A percentile compares a stretch with the other conserved stretches of the same genome.
phyloP scores from a whole-genome alignment of 2,113 vertebrate genomes.

The Acanthisitta chloris region DNA sequence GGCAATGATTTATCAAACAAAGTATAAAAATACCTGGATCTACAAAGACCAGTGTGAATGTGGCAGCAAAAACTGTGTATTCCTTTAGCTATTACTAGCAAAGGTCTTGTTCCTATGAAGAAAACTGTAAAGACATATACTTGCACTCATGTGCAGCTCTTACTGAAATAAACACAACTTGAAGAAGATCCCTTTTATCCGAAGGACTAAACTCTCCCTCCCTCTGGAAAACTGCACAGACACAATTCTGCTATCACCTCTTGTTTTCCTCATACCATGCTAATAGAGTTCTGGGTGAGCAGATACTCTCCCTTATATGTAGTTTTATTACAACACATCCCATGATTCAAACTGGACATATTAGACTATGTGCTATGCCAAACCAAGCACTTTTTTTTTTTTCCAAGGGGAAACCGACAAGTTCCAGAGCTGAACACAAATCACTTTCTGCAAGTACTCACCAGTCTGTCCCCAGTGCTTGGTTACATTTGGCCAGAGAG shows the following conservation, averaged over 20 bases:
- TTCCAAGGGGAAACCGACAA: not conserved
- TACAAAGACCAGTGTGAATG: not conserved
- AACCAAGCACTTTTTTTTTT: not conserved
- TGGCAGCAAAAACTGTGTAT: not conserved
- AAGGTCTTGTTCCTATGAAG: not conserved
- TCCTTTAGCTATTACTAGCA: not conserved
- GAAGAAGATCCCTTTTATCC: not conserved
- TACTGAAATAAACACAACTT: not conserved
- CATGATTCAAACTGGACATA: not conserved
- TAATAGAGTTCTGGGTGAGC: not conserved
- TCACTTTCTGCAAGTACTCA: not conserved
- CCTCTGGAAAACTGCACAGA: not conserved
- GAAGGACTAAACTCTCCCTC: not conserved
- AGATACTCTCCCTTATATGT: not conserved
- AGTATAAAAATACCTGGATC: not conserved
- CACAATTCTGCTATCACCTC: not conserved
- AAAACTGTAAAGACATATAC: not conserved
- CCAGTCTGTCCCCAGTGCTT: not conserved
- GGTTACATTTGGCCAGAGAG: not conserved
- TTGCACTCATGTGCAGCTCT: not conserved
- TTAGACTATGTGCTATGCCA: not conserved
- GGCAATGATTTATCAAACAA: not conserved
- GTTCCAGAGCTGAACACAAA: constrained; percentile 11
- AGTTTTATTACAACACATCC: not conserved
- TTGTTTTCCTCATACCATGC: not conserved